Evolutionary conservation across 1,140 invertebrate species (phyloP).

Genomic region (Marisa cornuarietis): DNA sequence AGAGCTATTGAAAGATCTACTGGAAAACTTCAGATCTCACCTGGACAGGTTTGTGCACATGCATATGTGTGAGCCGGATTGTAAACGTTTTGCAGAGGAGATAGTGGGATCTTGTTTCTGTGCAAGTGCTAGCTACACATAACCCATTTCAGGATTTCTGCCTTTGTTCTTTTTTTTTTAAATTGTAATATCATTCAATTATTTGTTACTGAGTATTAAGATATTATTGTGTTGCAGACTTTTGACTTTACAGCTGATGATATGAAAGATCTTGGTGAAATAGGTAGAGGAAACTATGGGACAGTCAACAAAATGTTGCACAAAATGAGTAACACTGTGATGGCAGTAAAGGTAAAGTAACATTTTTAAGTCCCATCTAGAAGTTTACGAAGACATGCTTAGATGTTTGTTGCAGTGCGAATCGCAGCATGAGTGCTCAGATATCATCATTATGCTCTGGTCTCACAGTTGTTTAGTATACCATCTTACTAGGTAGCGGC

Average conservation of each 20-base stretch:
- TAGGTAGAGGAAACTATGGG: conserved; percentile 95
- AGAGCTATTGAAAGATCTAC: conserved; percentile 46
- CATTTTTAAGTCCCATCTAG: background rate
- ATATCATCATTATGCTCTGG: too few species aligned
- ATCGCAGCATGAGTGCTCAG: too few species aligned
- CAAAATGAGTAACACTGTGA: conserved; percentile 84
- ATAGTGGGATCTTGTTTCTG: background rate
- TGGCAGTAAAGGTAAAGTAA: conserved; percentile 80
- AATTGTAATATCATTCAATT: background rate
- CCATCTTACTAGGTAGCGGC: too few species aligned
- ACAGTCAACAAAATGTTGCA: conserved; percentile 97
- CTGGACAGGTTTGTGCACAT: conserved; percentile 22
- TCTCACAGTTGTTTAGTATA: too few species aligned
- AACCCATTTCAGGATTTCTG: background rate
- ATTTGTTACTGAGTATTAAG: background rate
- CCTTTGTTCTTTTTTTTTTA: background rate
- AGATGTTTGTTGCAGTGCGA: too few species aligned
- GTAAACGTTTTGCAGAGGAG: background rate
- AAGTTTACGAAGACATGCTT: background rate
- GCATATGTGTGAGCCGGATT: background rate
- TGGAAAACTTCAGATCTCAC: conserved; percentile 57
- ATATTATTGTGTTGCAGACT: conserved; percentile 43
- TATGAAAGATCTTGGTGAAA: conserved; percentile 86
- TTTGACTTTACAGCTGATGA: conserved; percentile 77
- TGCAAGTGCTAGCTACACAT: background rate